Conservation (phyloP, 2,797 vertebrate genomes). For the Micropoecilia bifurca region DNA sequence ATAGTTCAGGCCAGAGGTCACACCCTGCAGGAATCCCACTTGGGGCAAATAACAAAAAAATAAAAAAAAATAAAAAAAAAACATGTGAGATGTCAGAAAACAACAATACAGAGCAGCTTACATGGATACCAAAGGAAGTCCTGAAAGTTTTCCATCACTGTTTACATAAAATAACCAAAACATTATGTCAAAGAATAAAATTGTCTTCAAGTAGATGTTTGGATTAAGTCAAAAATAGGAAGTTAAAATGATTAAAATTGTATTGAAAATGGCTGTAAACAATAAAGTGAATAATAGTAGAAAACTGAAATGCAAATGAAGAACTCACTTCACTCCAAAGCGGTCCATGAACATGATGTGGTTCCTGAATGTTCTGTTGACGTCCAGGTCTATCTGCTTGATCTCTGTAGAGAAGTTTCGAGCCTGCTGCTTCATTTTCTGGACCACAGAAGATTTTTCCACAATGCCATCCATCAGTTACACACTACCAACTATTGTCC, state of each 20-base stretch:
- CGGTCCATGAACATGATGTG: slow-evolving; percentile 96
- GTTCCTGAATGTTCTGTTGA: slow-evolving; percentile 94
- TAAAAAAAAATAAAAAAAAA: slow-evolving; percentile 40
- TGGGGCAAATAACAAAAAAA: slow-evolving; percentile 34
- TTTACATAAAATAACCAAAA: slow-evolving; percentile 1
- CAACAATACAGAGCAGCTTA: slow-evolving; percentile 12
- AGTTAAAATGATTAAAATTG: background rate
- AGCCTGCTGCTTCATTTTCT: slow-evolving; percentile 94
- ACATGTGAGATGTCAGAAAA: slow-evolving; percentile 35
- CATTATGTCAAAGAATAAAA: background rate
- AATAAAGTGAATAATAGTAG: background rate
- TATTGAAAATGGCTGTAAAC: background rate
- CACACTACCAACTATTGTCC: background rate
- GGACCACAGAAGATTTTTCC: slow-evolving; percentile 1
- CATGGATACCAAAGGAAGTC: background rate
- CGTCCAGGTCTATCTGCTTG: slow-evolving; percentile 94
- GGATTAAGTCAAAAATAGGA: background rate
- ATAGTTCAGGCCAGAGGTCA: slow-evolving; percentile 45
- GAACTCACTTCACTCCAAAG: slow-evolving; percentile 91
- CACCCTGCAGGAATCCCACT: slow-evolving; percentile 27
- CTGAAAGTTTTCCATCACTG: background rate
- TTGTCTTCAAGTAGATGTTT: background rate
- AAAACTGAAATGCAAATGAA: background rate
- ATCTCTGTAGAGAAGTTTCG: slow-evolving; percentile 88
- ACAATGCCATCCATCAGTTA: background rate